phyloP scores from a whole-genome alignment of 2,797 vertebrate genomes.

The Muraenolepis orangiensis region DNA sequence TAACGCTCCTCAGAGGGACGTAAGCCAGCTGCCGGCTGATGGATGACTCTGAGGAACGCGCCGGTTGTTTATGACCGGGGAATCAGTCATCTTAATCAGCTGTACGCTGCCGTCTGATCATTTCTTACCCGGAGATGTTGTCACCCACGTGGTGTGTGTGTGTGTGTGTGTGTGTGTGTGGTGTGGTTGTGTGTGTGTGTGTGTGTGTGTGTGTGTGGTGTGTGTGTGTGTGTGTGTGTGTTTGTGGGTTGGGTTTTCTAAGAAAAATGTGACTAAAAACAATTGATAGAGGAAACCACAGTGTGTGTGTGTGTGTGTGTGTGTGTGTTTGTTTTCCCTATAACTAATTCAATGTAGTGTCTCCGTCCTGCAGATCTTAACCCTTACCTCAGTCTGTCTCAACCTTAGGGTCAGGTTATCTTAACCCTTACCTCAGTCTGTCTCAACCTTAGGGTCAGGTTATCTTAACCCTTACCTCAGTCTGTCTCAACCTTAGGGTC shows the following conservation, averaged over 20 bases:
- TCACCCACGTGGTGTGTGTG: too few species aligned
- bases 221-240: constrained; percentile 12
- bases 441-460: too few species aligned
- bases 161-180: constrained; percentile 17
- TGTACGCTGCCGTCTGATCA: constrained; percentile 54
- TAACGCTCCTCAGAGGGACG: constrained; percentile 30
- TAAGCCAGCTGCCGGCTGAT: constrained; percentile 39
- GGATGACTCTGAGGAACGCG: constrained; percentile 63
- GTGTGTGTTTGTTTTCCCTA: too few species aligned
- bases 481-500: too few species aligned
- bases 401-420: too few species aligned
- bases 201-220: constrained; percentile 22
- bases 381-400: too few species aligned
- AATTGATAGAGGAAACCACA: neutral
- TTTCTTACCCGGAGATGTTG: constrained; percentile 42
- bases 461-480: too few species aligned
- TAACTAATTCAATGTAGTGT: too few species aligned
- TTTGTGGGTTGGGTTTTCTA: constrained; percentile 6
- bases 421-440: too few species aligned
- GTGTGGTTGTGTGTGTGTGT: constrained; percentile 21
- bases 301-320: too few species aligned
- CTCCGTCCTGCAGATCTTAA: too few species aligned
- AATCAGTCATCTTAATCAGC: constrained; percentile 62
- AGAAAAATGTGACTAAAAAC: neutral
- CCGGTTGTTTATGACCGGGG: constrained; percentile 67